Percentiles rank a stretch among this genome's conserved stretches.
phyloP scores from a whole-genome alignment of 2,797 vertebrate genomes.

The Geotrypetes seraphini region DNA sequence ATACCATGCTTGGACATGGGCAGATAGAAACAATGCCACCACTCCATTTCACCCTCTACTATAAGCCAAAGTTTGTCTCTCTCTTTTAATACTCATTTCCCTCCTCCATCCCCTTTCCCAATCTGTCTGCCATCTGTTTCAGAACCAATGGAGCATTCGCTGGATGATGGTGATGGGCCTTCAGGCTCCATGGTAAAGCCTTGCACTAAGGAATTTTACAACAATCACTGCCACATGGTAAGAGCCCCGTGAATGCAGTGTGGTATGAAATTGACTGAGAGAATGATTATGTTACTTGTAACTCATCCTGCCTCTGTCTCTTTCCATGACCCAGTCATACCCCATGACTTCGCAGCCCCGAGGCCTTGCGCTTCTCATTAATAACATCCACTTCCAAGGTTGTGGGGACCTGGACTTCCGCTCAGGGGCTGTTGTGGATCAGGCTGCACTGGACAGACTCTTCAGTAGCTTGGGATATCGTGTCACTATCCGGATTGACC shows the following conservation, averaged over 20 bases:
- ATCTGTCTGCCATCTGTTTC: conserved; percentile 5
- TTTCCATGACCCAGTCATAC: conserved; percentile 83
- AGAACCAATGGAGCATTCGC: conserved; percentile 69
- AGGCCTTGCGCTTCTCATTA: conserved; percentile 81
- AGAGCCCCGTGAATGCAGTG: conserved; percentile 1
- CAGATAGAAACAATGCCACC: too few species aligned
- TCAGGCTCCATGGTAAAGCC: conserved; percentile 57
- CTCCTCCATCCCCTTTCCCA: too few species aligned
- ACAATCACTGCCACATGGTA: conserved; percentile 67
- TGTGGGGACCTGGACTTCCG: conserved; percentile 73
- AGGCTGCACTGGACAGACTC: conserved; percentile 65
- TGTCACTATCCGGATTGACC: conserved; percentile 61
- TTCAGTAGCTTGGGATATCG: conserved; percentile 77
- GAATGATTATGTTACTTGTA: neutral
- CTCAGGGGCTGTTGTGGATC: conserved; percentile 83
- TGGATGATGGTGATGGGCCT: conserved; percentile 79
- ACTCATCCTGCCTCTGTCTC: neutral
- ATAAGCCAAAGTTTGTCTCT: too few species aligned
- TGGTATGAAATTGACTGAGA: too few species aligned
- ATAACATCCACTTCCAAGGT: conserved; percentile 75
- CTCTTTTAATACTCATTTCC: too few species aligned
- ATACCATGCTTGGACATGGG: too few species aligned
- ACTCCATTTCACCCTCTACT: too few species aligned
- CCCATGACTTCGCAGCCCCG: conserved; percentile 71
- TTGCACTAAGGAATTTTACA: conserved; percentile 77